Evolutionary conservation across 2,797 vertebrate species (phyloP), one percentile per base, ranked within the genome.

Genomic region (Pterois miles): DNA sequence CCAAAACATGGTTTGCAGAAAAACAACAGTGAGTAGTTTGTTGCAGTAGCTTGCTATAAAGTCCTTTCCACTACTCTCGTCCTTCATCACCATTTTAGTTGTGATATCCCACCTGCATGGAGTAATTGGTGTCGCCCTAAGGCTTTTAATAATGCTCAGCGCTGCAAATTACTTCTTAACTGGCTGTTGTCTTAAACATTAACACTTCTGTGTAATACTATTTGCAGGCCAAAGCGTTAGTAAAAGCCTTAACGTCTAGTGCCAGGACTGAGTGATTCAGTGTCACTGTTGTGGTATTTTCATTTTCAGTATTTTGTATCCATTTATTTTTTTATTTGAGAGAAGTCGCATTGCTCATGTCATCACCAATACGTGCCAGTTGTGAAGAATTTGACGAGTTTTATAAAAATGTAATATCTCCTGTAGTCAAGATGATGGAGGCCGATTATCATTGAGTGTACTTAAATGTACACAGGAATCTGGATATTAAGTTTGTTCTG

Each of bases 31-130:
- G 6, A 52, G 80, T 86, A 62, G 87, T 86, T 88, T 85, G 86
- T 88, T 75, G 67, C 86, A 91, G 91, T 74, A 92, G 86, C 94
- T 94, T 96, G 95, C 93, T 92, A 74, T 84, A 65, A 92, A 94
- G 84, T 91, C 88, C 48, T 80, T 77, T 71, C 83, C 89, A 90
- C 80, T 68, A 74, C 78, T 90, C 88, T 84, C 58, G 72, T 88
- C 88, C 88, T 90, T 88, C 86, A 91, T 92, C 81, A 79, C 81
- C 87, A 89, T 93, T 73, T 71, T 34, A 78, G 22, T 82, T 82
- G 69, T 83, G 60, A 65, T 78, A 63, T 82, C 80, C 63, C 83
- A 82, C 76, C 46, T 89, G 88, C 91, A 94, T 92, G 90, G 74
- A 33, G 65, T 71, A 57, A 68, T 67, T 59, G 72, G 73, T 92